These are phyloP conservation scores for Epistrophe grossulariae DNA, from an alignment of 2,888 invertebrate species.

Conservation along the genomic window DNA sequence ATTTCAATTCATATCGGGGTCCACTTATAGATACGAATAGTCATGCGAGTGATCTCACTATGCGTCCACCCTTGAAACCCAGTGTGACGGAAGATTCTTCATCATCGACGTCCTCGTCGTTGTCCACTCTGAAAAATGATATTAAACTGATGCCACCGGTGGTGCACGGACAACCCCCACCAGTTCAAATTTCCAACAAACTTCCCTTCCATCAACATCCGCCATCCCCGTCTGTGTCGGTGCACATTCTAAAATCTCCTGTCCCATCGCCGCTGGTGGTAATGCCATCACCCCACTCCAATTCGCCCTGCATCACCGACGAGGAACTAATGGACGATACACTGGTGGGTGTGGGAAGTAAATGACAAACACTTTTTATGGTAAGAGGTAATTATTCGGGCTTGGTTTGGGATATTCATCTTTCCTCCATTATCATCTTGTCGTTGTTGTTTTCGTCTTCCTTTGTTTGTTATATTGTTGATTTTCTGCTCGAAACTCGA, in stretches of 20 bases:
- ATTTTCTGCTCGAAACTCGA: conserved; percentile 44
- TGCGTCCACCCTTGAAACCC: conserved; percentile 69
- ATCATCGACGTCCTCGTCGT: conserved; percentile 33
- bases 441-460: conserved; percentile 50
- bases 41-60: conserved; percentile 64
- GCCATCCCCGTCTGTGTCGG: conserved; percentile 87
- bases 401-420: conserved; percentile 15
- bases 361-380: conserved; percentile 75
- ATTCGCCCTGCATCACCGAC: conserved; percentile 92
- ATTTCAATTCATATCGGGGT: conserved; percentile 65
- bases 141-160: conserved; percentile 63
- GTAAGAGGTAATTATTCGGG: conserved; percentile 25
- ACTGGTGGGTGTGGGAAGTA: conserved; percentile 76
- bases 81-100: conserved; percentile 45
- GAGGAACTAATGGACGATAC: conserved; percentile 86
- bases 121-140: conserved; percentile 61
- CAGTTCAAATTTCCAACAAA: conserved; percentile 82
- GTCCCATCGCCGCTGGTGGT: conserved; percentile 88
- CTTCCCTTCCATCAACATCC: conserved; percentile 66
- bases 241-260: conserved; percentile 91
- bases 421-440: conserved; percentile 6
- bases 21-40: conserved; percentile 54
- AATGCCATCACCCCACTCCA: conserved; percentile 87
- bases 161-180: conserved; percentile 83
- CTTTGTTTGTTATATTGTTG: conserved; percentile 48